Conservation (phyloP, 2,888 invertebrate genomes). For the Periphyllus acericola region DNA sequence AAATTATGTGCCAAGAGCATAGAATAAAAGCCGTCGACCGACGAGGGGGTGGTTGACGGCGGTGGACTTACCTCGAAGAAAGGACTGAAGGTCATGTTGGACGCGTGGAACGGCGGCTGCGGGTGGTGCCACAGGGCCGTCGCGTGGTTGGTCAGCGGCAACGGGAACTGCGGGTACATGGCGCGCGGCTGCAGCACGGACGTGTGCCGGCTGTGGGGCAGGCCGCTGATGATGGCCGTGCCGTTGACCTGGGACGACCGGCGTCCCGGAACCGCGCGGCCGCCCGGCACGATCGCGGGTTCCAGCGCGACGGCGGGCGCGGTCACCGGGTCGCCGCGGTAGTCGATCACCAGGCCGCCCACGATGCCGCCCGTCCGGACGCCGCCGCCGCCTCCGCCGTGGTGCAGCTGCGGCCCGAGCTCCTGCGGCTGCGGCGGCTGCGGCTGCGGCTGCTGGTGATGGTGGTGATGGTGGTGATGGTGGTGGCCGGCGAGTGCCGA, state of each 20-base stretch:
- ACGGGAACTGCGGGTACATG: conserved; percentile 15
- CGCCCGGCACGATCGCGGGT: not conserved
- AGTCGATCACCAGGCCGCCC: conserved; percentile 9
- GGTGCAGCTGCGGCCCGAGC: not conserved
- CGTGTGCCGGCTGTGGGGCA: not conserved
- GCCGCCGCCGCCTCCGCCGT: not conserved
- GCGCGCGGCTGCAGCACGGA: conserved; percentile 36
- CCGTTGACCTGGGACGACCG: conserved; percentile 14
- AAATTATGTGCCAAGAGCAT: no score
- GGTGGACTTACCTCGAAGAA: conserved; percentile 46
- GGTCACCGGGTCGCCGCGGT: not conserved
- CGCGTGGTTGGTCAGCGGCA: conserved; percentile 15
- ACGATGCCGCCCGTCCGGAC: not conserved
- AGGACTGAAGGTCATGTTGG: conserved; percentile 5
- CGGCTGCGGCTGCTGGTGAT: not conserved
- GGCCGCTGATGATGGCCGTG: not conserved
- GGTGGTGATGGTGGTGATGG: conserved; percentile 7
- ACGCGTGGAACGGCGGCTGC: conserved; percentile 7
- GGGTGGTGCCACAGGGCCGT: conserved; percentile 24
- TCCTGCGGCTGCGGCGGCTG: not conserved
- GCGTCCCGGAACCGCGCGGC: not conserved
- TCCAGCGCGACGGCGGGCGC: not conserved
- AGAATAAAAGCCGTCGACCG: no score
- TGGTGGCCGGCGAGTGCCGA: not conserved
- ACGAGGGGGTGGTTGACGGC: no score